Percentiles rank a stretch among this genome's conserved stretches.
Conservation (phyloP, 2,888 invertebrate species). For the Sinohyriopsis cumingii region DNA sequence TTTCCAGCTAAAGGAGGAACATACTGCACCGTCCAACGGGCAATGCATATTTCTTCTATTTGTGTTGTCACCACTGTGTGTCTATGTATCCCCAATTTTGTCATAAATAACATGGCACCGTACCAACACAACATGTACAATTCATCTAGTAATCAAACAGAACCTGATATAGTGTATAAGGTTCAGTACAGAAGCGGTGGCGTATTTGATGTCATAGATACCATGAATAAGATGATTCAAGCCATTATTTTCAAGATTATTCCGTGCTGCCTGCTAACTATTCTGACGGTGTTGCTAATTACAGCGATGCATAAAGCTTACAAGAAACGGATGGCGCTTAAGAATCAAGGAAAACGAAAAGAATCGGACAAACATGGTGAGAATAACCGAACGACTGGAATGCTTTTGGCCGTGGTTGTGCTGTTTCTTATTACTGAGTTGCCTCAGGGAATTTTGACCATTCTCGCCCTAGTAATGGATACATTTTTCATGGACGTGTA, state of each 20-base stretch:
- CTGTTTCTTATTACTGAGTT: conserved; percentile 91
- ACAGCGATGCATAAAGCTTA: conserved; percentile 71
- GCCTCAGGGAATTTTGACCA: conserved; percentile 83
- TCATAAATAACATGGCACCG: conserved; percentile 81
- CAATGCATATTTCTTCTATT: conserved; percentile 85
- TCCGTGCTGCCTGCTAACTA: conserved; percentile 89
- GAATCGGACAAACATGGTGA: conserved; percentile 69
- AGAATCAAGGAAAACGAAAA: conserved; percentile 62
- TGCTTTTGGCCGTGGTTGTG: conserved; percentile 88
- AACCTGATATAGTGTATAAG: conserved; percentile 12
- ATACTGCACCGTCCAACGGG: conserved; percentile 87
- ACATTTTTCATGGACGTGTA: conserved; percentile 83
- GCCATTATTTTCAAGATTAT: conserved; percentile 94
- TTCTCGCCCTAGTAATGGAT: conserved; percentile 82
- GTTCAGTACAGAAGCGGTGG: conserved; percentile 15
- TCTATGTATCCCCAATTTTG: conserved; percentile 88
- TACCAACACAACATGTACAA: not conserved
- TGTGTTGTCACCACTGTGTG: conserved; percentile 88
- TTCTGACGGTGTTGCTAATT: conserved; percentile 74
- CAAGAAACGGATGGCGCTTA: conserved; percentile 59
- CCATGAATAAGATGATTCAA: conserved; percentile 91
- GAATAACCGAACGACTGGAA: conserved; percentile 85
- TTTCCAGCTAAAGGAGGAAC: conserved; percentile 85
- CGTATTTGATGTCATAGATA: conserved; percentile 13
- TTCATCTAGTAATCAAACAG: not conserved